Evolutionary conservation across 2,113 vertebrate genomes (phyloP).

Genomic region (Platycercus adscitus): DNA sequence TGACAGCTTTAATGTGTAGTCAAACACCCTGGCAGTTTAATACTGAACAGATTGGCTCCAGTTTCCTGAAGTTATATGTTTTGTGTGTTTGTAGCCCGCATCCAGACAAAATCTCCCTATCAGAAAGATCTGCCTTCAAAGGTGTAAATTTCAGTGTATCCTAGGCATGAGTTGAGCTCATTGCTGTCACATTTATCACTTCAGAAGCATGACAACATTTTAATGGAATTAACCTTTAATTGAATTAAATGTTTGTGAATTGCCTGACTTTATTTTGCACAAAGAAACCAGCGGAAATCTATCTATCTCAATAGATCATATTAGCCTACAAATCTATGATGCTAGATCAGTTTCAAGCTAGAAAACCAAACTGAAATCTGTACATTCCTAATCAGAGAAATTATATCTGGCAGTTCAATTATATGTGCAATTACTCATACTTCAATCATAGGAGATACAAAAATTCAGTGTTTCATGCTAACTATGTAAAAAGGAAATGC

Average conservation of each 20-base stretch:
- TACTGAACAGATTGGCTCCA: background rate
- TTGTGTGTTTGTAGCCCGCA: background rate
- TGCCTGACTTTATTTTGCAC: constrained; percentile 8
- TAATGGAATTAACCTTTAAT: constrained; percentile 56
- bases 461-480: constrained; percentile 49
- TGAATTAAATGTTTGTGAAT: constrained; percentile 36
- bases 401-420: constrained; percentile 68
- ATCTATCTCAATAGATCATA: constrained; percentile 39
- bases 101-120: background rate
- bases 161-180: background rate
- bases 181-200: constrained; percentile 5
- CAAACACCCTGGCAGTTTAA: background rate
- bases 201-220: constrained; percentile 21
- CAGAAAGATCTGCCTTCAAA: background rate
- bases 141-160: background rate
- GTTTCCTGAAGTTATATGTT: background rate
- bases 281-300: constrained; percentile 34
- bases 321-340: constrained; percentile 36
- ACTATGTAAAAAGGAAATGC: constrained; percentile 25
- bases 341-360: constrained; percentile 27
- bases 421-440: constrained; percentile 61
- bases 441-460: constrained; percentile 54
- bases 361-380: constrained; percentile 44
- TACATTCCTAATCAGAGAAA: constrained; percentile 55
- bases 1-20: background rate